A percentile compares a stretch with the other conserved stretches of the same genome.
Conservation (phyloP, 2,888 invertebrate species). For the Nemapogon koenigi region DNA sequence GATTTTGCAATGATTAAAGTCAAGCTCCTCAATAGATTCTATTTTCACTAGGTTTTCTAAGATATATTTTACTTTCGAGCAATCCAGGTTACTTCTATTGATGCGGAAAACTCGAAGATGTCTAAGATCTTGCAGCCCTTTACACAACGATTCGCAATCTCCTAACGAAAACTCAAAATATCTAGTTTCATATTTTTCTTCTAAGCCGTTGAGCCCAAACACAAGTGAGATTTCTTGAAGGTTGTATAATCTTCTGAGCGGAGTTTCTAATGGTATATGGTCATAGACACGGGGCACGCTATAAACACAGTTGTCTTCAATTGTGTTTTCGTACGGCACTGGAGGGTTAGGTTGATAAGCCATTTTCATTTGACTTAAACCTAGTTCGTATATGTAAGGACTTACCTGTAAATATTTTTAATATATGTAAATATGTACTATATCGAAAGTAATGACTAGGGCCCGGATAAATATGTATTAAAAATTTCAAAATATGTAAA, state of each 20-base stretch:
- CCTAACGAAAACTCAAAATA: constrained; percentile 67
- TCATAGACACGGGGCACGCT: constrained; percentile 50
- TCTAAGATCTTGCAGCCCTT: constrained; percentile 47
- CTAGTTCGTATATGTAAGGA: constrained; percentile 56
- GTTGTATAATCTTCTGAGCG: constrained; percentile 55
- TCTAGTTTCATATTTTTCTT: constrained; percentile 59
- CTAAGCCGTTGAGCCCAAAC: constrained; percentile 48
- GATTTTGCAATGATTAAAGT: constrained; percentile 71
- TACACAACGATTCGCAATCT: constrained; percentile 66
- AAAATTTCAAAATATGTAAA: too few relatives aligned
- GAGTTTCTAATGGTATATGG: constrained; percentile 65
- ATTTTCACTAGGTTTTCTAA: constrained; percentile 58
- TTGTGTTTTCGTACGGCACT: constrained; percentile 26
- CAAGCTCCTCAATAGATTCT: constrained; percentile 61
- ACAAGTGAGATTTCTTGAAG: constrained; percentile 56
- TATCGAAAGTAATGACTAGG: too few relatives aligned
- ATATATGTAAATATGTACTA: too few relatives aligned
- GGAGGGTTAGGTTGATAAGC: constrained; percentile 54
- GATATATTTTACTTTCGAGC: constrained; percentile 63
- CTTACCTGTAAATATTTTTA: constrained; percentile 32
- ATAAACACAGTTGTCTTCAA: constrained; percentile 41
- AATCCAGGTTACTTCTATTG: constrained; percentile 67
- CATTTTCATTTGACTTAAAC: constrained; percentile 58
- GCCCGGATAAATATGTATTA: too few relatives aligned
- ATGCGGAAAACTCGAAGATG: constrained; percentile 59